Base-by-base conservation (phyloP, 2,888 invertebrate genomes). In the Epistrophe grossulariae region DNA sequence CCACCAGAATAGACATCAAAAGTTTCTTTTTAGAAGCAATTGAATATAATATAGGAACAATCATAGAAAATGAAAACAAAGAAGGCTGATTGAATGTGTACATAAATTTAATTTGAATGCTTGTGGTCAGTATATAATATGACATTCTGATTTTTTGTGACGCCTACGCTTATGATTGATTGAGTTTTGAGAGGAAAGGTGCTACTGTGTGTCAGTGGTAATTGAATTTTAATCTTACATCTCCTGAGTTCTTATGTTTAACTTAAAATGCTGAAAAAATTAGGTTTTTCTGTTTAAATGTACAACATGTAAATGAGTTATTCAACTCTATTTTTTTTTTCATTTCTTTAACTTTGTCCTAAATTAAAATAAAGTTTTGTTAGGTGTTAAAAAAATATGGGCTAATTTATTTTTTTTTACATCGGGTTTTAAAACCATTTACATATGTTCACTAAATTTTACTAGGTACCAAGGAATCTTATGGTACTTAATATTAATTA, bases 1-100 rank as follows among this genome's bases (percentile, higher is more conserved):
- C 82, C 82, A 78, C 73, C 80, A 38, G 28, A 45, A 24, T 19
- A 57, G 57, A 38, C 38, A 19, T 68, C 55, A 28, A 55, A 11
- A 50, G 24, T 24, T 24, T 24, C 52, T 72, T 15, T 9, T 62
- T 72, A 4, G 55, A 40, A 52, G 62, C 62, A 62, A 77, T 66
- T 68, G 80, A 80, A 76, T 24, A 24, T 24, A 2, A 3, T 24
- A 24, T 73, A 38, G 70, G 59, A 70, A 59, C 73, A 85, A 85
- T 85, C 81, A 81, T 81, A 70, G 78, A 85, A 81, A 78, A 70
- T 73, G 81, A 78, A 24, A 78, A 85, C 85, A 85, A 85, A 85
- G 78, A 28, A 43, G 55, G 43, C 45, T 85, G 82, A 85, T 85
- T 85, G 78, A 85, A 81, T 78, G 78, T 78, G 72, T 70, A 81